Percentiles rank a stretch among this genome's conserved stretches.
Evolutionary conservation across 1,140 invertebrate genomes (phyloP).

Genomic region (Notospermus geniculatus): DNA sequence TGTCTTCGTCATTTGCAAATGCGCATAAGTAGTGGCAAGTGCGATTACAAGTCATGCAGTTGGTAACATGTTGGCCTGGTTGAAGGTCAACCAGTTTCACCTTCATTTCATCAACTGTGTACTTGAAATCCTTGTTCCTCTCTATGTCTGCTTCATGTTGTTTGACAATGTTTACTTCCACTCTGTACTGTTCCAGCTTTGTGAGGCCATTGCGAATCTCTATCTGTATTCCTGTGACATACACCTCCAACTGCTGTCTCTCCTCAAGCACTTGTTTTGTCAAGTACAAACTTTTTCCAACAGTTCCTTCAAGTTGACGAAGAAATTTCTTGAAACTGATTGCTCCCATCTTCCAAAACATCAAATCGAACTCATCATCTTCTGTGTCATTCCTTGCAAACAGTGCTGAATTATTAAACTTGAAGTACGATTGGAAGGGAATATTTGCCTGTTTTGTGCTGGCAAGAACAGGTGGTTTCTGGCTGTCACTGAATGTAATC

Average conservation of each 20-base stretch:
- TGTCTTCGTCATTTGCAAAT: neutral
- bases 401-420: slow-evolving; percentile 15
- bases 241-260: slow-evolving; percentile 16
- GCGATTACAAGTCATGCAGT: slow-evolving; percentile 26
- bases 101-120: slow-evolving; percentile 13
- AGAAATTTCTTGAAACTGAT: slow-evolving; percentile 25
- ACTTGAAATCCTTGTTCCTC: slow-evolving; percentile 26
- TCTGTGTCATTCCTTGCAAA: slow-evolving; percentile 5
- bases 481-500: slow-evolving; percentile 32
- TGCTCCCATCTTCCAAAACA: slow-evolving; percentile 30
- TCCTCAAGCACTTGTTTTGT: slow-evolving; percentile 20
- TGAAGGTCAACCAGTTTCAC: slow-evolving; percentile 10
- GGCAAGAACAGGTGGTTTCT: slow-evolving; percentile 23
- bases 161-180: slow-evolving; percentile 13
- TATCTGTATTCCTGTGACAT: slow-evolving; percentile 14
- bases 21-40: slow-evolving; percentile 31
- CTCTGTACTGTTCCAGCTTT: slow-evolving; percentile 14
- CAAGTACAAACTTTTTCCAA: slow-evolving; percentile 23
- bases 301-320: slow-evolving; percentile 11
- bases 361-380: neutral
- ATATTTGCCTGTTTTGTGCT: slow-evolving; percentile 22
- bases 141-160: slow-evolving; percentile 23
- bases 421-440: slow-evolving; percentile 17
- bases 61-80: slow-evolving; percentile 26
- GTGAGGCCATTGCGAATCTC: slow-evolving; percentile 17